Conservation (phyloP, 2,888 invertebrate genomes). For the Crematogaster levior region DNA sequence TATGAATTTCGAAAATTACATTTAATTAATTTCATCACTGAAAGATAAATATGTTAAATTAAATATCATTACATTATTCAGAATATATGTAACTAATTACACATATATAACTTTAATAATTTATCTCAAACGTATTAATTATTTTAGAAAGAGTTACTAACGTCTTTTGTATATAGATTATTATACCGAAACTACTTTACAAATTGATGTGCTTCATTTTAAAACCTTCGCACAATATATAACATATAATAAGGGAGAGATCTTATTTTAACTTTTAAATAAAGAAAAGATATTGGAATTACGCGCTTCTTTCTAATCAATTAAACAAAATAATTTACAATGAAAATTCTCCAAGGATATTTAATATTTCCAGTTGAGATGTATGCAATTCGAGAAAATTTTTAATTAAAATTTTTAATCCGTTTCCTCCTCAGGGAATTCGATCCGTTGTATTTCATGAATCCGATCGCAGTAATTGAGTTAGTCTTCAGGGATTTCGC, state of each 20-base stretch:
- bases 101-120: no score
- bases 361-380: neutral
- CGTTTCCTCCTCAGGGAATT: neutral
- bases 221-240: neutral
- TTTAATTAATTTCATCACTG: conserved; percentile 10
- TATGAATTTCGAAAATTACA: neutral
- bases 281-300: neutral
- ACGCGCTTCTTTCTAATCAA: neutral
- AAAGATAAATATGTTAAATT: neutral
- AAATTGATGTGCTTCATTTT: conserved; percentile 1
- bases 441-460: neutral
- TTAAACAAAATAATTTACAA: neutral
- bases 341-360: neutral
- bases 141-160: neutral
- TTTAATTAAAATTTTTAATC: conserved; percentile 51
- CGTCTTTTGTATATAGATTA: neutral
- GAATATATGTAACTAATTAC: neutral
- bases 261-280: no score
- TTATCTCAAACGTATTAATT: neutral
- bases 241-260: neutral
- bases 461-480: conserved; percentile 18
- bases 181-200: neutral
- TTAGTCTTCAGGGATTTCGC: neutral
- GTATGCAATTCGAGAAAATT: neutral
- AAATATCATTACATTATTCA: neutral